Conservation (phyloP, 2,888 invertebrate genomes). For the Liopterus haemorrhoidalis region DNA sequence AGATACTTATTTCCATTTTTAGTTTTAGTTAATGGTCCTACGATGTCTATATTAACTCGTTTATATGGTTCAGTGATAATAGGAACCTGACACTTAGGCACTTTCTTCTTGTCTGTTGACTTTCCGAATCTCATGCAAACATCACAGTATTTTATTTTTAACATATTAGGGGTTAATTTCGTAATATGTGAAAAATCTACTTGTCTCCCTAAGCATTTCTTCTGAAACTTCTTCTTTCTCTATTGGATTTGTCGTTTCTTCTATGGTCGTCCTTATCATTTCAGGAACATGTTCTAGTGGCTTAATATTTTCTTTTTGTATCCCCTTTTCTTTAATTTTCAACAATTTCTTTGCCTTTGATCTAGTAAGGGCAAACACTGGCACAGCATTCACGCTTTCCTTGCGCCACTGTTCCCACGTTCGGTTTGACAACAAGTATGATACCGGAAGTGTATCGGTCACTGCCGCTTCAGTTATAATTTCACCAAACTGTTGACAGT, state of each 20-base stretch:
- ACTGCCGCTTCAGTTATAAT: conserved; percentile 4
- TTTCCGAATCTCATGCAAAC: conserved; percentile 7
- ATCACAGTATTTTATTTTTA: conserved; percentile 8
- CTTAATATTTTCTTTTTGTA: too few species aligned
- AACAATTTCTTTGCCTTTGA: conserved; percentile 9
- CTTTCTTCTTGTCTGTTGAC: conserved; percentile 7
- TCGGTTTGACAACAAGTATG: conserved; percentile 5
- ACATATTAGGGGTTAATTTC: too few species aligned
- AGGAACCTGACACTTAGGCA: conserved; percentile 2
- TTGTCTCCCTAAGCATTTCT: too few species aligned
- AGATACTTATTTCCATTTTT: conserved; percentile 1
- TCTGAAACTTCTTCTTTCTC: too few species aligned
- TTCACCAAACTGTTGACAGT: neutral
- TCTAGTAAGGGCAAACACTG: conserved; percentile 1
- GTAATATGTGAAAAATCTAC: too few species aligned
- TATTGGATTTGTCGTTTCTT: too few species aligned
- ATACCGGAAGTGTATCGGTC: neutral
- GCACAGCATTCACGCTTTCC: neutral
- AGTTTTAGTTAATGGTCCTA: conserved; percentile 4
- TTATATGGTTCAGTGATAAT: conserved; percentile 6
- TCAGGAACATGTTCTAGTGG: too few species aligned
- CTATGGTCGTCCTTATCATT: too few species aligned
- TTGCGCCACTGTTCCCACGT: conserved; percentile 2
- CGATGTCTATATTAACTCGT: conserved; percentile 7
- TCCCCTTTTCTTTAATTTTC: too few species aligned